Base-by-base conservation (phyloP, 2,888 invertebrate genomes). In the Ectobius pallidus region DNA sequence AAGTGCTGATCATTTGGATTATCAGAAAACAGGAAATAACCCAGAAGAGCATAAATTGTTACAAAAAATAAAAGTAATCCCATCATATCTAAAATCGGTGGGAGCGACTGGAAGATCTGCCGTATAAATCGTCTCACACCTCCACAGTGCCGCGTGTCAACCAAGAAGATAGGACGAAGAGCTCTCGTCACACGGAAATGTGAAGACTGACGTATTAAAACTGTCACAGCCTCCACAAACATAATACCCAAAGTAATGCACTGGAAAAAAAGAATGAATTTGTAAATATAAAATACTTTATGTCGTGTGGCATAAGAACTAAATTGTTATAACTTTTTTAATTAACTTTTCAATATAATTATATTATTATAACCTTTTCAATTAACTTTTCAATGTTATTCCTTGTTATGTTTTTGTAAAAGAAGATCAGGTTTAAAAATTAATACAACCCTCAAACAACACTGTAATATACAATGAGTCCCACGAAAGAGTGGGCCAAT, bases 151-250 rank as follows among this genome's bases (percentile, higher is more conserved):
- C 92, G 87, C 52, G 94, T 94, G 83, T 95, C 95, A 63, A 95
- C 91, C 52, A 96, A 83, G 84, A 95, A 95, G 78, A 96, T 92
- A n/a, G 95, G 95, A 18, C 95, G 86, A 14, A 95, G 83, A 4
- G 95, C 93, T 75, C 95, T 85, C n/a, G 95, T 94, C 69, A 94
- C 93, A 0, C 96, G 87, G 83, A 95, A 92, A 84, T 96, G 95
- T 0, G 92, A 92, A 0, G 92, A 91, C 81, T 94, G 94, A 20
- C 95, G 86, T 75, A 92, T 89, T 46, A 95, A 83, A 69, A 95
- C 92, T 46, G 91, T 90, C 65, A 94, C 86, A 0, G 94, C 93
- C 81, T 96, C 95, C 52, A 92, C 81, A 75, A 94, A 87, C 95
- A 95, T 95, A 77, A 95, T 91, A 44, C 88, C 82, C 68, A 95